These are phyloP conservation scores for Spheniscus humboldti DNA, from an alignment of 2,797 vertebrate species.

Conservation along the genomic window DNA sequence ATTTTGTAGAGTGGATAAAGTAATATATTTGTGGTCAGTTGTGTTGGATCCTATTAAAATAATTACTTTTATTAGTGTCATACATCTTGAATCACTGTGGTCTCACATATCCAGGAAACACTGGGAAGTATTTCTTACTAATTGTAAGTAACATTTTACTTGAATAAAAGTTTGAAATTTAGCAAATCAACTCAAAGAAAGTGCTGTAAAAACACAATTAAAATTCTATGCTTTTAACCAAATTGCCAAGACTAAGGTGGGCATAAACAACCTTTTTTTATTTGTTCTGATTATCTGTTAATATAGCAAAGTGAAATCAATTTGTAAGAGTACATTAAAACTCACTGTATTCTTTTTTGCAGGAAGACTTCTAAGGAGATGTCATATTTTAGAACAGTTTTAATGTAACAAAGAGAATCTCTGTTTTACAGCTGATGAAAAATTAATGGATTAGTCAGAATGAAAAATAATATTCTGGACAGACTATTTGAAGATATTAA, in stretches of 20 bases:
- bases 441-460: constrained; percentile 21
- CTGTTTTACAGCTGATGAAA: neutral
- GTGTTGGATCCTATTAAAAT: neutral
- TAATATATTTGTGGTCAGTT: constrained; percentile 1
- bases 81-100: constrained; percentile 6
- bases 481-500: neutral
- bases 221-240: constrained; percentile 54
- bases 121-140: neutral
- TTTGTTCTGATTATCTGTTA: constrained; percentile 54
- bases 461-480: constrained; percentile 22
- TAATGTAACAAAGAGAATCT: constrained; percentile 30
- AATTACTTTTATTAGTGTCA: constrained; percentile 23
- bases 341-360: neutral
- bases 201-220: neutral
- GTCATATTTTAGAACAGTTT: constrained; percentile 21
- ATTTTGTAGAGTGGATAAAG: constrained; percentile 5
- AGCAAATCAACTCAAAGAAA: constrained; percentile 9
- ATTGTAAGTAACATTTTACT: constrained; percentile 15
- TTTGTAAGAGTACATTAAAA: constrained; percentile 48
- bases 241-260: constrained; percentile 35
- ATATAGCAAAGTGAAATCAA: constrained; percentile 54
- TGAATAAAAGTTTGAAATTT: constrained; percentile 43
- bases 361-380: constrained; percentile 1
- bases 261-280: neutral
- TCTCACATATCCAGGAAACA: neutral